A percentile compares a stretch with the other conserved stretches of the same genome.
phyloP scores from a whole-genome alignment of 2,113 vertebrate genomes.

The Junco hyemalis region DNA sequence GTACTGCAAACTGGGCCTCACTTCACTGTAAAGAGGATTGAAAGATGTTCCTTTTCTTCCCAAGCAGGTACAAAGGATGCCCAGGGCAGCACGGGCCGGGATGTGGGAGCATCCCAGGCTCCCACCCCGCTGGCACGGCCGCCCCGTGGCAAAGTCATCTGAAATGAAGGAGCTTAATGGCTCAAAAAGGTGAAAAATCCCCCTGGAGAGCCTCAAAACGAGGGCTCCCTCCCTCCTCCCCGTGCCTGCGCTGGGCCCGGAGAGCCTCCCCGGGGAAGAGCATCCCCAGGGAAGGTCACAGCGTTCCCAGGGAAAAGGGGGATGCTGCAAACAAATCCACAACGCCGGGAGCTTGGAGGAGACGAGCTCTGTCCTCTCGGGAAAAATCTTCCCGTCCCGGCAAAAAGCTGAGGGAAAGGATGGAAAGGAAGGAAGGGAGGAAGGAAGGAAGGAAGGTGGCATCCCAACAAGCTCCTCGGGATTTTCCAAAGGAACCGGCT shows the following conservation, averaged over 20 bases:
- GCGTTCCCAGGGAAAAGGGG: fast-evolving
- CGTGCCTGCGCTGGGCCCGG: fast-evolving
- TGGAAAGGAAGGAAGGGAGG: background rate
- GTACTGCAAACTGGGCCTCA: conserved; percentile 32
- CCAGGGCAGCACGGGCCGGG: background rate
- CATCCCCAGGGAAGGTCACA: background rate
- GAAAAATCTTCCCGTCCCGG: background rate
- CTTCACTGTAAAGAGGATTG: background rate
- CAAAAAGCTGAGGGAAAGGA: background rate
- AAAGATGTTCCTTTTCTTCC: conserved; percentile 28
- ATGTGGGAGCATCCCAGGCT: background rate
- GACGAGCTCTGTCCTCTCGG: background rate
- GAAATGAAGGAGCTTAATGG: conserved; percentile 23
- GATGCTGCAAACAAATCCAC: background rate
- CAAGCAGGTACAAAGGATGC: background rate
- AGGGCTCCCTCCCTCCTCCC: background rate
- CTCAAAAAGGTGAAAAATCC: conserved; percentile 1
- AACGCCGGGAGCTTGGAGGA: background rate
- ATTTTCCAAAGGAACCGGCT: background rate
- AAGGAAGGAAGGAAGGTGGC: background rate
- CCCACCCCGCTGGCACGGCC: background rate
- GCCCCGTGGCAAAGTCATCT: background rate
- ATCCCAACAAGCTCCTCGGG: background rate
- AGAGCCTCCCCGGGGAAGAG: background rate
- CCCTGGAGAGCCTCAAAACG: background rate